phyloP scores from a whole-genome alignment of 2,113 vertebrate species.

The Phoxinus phoxinus region DNA sequence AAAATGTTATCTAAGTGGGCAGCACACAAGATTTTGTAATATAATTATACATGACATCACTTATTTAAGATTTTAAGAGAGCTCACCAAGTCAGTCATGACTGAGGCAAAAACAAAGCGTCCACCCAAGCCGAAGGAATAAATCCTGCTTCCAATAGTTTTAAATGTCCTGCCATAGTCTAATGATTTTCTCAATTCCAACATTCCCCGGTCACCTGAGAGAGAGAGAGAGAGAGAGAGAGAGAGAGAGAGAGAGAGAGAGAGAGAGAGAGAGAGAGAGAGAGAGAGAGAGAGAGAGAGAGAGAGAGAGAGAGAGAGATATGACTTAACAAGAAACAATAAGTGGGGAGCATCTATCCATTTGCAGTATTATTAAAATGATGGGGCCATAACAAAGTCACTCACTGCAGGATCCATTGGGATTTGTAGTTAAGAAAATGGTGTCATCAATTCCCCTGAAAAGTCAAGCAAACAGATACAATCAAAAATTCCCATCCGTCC shows the following conservation, averaged over 20 bases:
- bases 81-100: slow-evolving; percentile 88
- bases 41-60: not conserved
- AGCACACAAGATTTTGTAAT: not conserved
- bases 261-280: too few species aligned
- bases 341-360: not conserved
- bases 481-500: not conserved
- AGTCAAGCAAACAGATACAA: slow-evolving; percentile 34
- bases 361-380: not conserved
- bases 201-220: slow-evolving; percentile 82
- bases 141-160: slow-evolving; percentile 84
- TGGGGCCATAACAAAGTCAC: slow-evolving; percentile 61
- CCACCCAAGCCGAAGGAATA: slow-evolving; percentile 92
- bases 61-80: not conserved
- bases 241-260: too few species aligned
- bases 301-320: too few species aligned
- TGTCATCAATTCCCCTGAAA: slow-evolving; percentile 78
- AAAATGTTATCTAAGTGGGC: not conserved
- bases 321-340: not conserved
- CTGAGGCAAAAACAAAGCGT: slow-evolving; percentile 90
- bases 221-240: not conserved
- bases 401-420: slow-evolving; percentile 88
- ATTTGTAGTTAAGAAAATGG: slow-evolving; percentile 84
- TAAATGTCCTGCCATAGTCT: slow-evolving; percentile 83
- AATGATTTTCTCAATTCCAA: slow-evolving; percentile 83
- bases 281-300: too few species aligned